These are phyloP conservation scores for Caenorhabditis brenneri DNA, from an alignment of 1,140 invertebrate species.

Conservation along the genomic window DNA sequence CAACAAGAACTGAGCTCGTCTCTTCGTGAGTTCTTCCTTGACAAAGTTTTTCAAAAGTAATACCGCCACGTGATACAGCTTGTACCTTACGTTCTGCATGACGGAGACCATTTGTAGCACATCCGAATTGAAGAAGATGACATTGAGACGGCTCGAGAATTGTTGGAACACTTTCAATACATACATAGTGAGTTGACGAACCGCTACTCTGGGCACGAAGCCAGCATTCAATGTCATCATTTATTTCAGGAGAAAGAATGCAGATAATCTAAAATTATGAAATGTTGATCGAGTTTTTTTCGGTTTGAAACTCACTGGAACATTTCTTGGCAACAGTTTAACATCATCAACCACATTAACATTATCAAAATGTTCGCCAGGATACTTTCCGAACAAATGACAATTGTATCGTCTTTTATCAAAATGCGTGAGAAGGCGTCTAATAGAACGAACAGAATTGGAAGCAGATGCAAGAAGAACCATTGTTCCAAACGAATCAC, in stretches of 20 bases:
- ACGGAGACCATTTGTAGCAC: conserved; percentile 13
- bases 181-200: not conserved
- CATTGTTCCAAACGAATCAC: not conserved
- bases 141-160: not conserved
- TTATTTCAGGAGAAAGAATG: not conserved
- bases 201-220: conserved; percentile 13
- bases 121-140: conserved; percentile 26
- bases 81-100: not conserved
- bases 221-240: conserved; percentile 23
- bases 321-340: not conserved
- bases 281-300: not conserved
- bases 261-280: not conserved
- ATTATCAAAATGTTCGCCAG: not conserved
- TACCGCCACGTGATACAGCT: not conserved
- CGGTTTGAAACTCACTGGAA: not conserved
- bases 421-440: conserved; percentile 29
- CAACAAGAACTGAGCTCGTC: not conserved
- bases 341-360: conserved; percentile 12
- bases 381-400: conserved; percentile 33
- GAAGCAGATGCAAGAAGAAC: not conserved
- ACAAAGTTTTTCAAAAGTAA: conserved; percentile 1
- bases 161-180: not conserved
- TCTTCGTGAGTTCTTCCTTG: conserved; percentile 11
- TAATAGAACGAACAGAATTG: not conserved
- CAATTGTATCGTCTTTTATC: conserved; percentile 23